These are phyloP conservation scores for Trichosurus vulpecula DNA, from an alignment of 2,797 vertebrate genomes.

Conservation along the genomic window DNA sequence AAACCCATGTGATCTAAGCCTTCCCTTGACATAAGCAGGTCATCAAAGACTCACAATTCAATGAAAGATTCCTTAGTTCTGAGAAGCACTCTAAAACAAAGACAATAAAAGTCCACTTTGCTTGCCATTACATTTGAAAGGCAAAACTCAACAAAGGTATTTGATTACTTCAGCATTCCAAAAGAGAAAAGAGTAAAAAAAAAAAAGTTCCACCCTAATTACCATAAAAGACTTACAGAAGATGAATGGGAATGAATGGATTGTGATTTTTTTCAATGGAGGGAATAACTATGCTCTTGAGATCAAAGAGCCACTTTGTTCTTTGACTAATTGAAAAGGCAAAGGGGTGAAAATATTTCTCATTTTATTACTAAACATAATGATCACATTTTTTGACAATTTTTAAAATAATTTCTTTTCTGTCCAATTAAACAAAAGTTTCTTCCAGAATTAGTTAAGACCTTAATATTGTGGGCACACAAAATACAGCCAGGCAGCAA, in stretches of 20 bases:
- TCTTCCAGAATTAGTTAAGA: slow-evolving; percentile 9
- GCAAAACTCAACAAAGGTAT: no score
- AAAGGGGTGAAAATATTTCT: not conserved
- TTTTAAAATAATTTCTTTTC: slow-evolving; percentile 1
- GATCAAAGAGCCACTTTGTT: not conserved
- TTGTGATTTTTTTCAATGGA: not conserved
- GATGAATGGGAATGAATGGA: not conserved
- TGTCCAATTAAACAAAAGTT: not conserved
- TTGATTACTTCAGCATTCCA: no score
- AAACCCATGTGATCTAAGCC: no score
- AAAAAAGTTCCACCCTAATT: no score
- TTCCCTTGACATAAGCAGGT: no score
- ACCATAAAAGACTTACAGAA: no score
- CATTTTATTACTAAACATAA: not conserved
- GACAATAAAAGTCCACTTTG: no score
- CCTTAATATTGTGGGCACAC: not conserved
- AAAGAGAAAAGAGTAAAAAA: no score
- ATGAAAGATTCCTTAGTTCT: no score
- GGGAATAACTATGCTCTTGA: not conserved
- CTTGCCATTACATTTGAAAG: no score
- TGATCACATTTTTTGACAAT: not conserved
- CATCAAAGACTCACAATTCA: no score
- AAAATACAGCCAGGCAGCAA: not conserved
- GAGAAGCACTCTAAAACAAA: no score
- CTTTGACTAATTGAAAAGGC: not conserved